Evolutionary conservation across 2,113 vertebrate genomes (phyloP), one percentile per base, ranked within the genome.

Genomic region (Sisor rabdophorus): DNA sequence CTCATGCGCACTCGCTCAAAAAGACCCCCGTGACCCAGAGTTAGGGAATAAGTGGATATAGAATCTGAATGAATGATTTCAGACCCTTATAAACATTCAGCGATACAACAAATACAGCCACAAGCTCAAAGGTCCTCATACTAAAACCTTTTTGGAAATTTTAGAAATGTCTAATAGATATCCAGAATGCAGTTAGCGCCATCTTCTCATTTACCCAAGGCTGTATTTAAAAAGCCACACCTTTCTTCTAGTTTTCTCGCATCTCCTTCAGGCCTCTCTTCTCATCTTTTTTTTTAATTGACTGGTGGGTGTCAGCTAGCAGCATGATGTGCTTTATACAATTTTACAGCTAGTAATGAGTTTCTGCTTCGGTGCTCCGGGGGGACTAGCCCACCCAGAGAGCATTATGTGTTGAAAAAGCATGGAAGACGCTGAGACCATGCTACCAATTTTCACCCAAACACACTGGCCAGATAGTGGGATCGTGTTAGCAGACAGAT

Each of bases 321-420:
- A 59, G 70, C 80, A 82, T 84, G 76, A 79, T 80, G 67, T 82
- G 78, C 84, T 75, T 85, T 75, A 71, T 54, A 64, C 74, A 77
- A 77, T 85, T 78, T 82, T 81, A 81, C 69, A 79, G 75, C 75
- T 77, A 71, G 60, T 83, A 73, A 83, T 83, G 55, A 81, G 81
- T 81, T 80, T 72, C 73, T 64, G 70, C 72, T 82, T 55, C 30
- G 54, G 50, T 22, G 26, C 12, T 71, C 81, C 65, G 32, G 4
- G 3, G 77, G 63, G 79, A 75, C 40, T 20, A 24, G 40, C 69
- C 55, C 30, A 52, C 54, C 54, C 50, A 75, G 32, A 26, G 68
- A 81, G 40, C 44, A 30, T 48, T 17, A 77, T n/a, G 44, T 73
- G 28, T 67, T 71, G 13, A 17, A 48, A 69, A 75, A 77, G 60